Conservation (phyloP, 2,797 vertebrate genomes). For the Pipistrellus pipistrellus region DNA sequence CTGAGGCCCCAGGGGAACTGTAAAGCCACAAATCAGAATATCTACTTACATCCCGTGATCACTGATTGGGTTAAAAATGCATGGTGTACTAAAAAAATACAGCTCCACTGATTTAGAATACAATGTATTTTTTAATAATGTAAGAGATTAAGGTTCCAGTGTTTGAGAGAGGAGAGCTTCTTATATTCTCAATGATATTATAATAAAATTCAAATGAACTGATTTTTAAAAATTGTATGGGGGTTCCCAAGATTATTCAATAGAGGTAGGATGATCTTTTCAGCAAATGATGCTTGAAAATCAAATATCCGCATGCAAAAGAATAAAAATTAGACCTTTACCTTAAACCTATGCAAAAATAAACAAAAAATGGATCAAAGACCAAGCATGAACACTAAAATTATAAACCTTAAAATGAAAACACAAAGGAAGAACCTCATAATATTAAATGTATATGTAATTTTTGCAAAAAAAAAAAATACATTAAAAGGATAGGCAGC, state of each 20-base stretch:
- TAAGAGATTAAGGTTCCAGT: background rate
- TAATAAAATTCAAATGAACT: too few relatives aligned
- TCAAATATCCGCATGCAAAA: background rate
- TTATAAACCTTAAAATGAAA: background rate
- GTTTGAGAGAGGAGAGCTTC: too few relatives aligned
- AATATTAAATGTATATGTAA: background rate
- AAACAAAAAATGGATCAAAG: background rate
- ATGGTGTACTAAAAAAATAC: background rate
- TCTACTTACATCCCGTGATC: slow-evolving; percentile 25
- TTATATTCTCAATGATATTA: too few relatives aligned
- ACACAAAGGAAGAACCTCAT: background rate
- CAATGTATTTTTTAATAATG: background rate
- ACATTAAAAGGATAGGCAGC: background rate
- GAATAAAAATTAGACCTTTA: background rate
- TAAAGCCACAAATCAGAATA: slow-evolving; percentile 52
- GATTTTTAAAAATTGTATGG: too few relatives aligned
- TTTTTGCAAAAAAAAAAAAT: background rate
- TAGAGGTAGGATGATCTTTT: too few relatives aligned
- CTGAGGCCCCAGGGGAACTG: slow-evolving; percentile 59
- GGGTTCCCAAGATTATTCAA: too few relatives aligned
- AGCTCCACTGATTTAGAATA: background rate
- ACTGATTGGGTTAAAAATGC: background rate
- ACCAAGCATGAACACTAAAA: background rate
- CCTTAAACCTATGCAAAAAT: background rate
- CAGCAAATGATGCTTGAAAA: background rate